Conservation (phyloP, 1,140 invertebrate species). For the Zophobas atratus region DNA sequence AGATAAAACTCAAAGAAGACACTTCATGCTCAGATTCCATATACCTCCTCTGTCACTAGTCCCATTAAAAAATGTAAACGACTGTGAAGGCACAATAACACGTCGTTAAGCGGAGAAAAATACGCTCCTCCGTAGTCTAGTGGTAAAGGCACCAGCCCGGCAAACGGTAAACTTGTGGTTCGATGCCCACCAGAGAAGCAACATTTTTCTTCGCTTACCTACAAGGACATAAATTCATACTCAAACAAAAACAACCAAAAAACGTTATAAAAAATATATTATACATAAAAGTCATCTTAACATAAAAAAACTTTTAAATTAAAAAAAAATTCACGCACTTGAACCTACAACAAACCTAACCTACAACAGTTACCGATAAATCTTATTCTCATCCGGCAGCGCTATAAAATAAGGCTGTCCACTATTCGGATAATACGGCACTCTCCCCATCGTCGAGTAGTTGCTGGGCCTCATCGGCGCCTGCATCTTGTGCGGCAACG, state of each 20-base stretch:
- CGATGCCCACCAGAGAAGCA: too few relatives aligned
- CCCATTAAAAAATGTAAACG: too few relatives aligned
- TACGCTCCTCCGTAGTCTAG: too few relatives aligned
- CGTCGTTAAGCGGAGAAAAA: too few relatives aligned
- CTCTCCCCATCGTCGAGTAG: constrained; percentile 68
- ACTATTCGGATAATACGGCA: constrained; percentile 66
- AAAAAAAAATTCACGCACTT: constrained; percentile 9
- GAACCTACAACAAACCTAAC: constrained; percentile 8
- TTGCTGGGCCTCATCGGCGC: constrained; percentile 70
- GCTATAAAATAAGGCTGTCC: constrained; percentile 65
- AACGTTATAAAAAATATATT: constrained; percentile 3
- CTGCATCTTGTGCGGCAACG: constrained; percentile 75
- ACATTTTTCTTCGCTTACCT: too few relatives aligned
- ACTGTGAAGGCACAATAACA: too few relatives aligned
- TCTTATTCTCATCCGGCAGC: constrained; percentile 64
- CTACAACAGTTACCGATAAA: constrained; percentile 63
- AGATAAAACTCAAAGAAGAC: too few relatives aligned
- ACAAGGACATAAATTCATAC: too few relatives aligned
- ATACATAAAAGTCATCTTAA: constrained; percentile 4
- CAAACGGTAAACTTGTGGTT: too few relatives aligned
- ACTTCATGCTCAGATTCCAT: too few relatives aligned
- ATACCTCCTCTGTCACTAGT: too few relatives aligned
- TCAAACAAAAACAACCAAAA: not conserved
- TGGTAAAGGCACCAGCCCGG: too few relatives aligned
- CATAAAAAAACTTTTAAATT: constrained; percentile 17